Evolutionary conservation across 2,797 vertebrate species (phyloP), one percentile per base, ranked within the genome.

Genomic region (Oophaga sylvatica): DNA sequence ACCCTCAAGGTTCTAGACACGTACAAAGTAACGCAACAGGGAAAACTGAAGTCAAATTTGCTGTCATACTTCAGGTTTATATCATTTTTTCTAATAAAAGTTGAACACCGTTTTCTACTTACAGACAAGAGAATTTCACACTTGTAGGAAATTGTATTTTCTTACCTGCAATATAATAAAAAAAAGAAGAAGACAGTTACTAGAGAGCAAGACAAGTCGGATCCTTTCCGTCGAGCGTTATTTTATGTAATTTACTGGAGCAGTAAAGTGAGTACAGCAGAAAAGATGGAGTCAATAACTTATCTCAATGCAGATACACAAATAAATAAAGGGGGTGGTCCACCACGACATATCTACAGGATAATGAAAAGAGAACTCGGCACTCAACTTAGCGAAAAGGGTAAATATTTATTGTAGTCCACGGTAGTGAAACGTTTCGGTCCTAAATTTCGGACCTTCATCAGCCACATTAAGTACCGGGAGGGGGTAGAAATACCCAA

Each of bases 151-250:
- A 82, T 45, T 76, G 45, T 22, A 76, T 85, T 95, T 95, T 93
- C 95, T 96, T 96, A 96, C 95, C 95, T 96, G 93, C 92, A 95
- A 95, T 93, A 96, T 84, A 95, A 93, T 91, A 93, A 90, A 91
- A 60, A 82, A 83, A 76, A 53, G 17, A 41, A 41, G 35, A 41
- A 35, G 12, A 76, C 17, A 1, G 20, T 87, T 87, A 83, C 26
- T 80, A 0, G 2, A 62, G 48, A 60, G 7, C 31, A 41, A 59
- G 15, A 41, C 75, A 41, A 63, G 12, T 16, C 0, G 29, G 11
- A 41, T 63, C 20, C 15, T 57, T 31, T 16, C 5, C 17, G 35
- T 20, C 31, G 26, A 41, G 20, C 22, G 8, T 48, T 60, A 71
- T 60, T 3, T 16, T 80, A 29, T n/a, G 56, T 48, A n/a, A 80